phyloP scores from a whole-genome alignment of 1,140 invertebrate genomes.

The Formica selysi region DNA sequence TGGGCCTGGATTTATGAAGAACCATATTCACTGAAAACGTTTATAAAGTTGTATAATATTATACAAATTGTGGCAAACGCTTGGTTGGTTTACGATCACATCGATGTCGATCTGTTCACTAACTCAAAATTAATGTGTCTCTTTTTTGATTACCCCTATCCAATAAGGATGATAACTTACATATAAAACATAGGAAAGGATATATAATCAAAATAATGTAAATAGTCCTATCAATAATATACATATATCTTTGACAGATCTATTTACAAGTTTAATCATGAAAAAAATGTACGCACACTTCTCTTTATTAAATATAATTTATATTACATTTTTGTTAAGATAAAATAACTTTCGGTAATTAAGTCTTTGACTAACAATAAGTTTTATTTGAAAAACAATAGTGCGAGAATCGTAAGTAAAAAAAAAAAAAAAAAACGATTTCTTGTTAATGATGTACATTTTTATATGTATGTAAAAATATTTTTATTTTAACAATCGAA shows the following conservation, averaged over 20 bases:
- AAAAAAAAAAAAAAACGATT: neutral
- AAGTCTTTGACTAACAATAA: neutral
- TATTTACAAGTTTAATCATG: neutral
- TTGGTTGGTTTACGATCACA: conserved; percentile 83
- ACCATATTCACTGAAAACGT: conserved; percentile 87
- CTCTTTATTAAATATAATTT: neutral
- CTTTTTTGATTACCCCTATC: conserved; percentile 22
- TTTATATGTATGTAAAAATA: too few species aligned
- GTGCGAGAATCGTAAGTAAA: neutral
- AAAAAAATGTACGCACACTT: neutral
- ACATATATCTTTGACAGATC: too few species aligned
- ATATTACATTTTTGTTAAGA: neutral
- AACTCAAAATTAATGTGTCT: conserved; percentile 74
- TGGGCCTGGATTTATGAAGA: conserved; percentile 88
- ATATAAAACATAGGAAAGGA: neutral
- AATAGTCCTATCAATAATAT: neutral
- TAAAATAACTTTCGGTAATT: neutral
- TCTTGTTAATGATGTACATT: neutral
- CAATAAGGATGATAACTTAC: conserved; percentile 38
- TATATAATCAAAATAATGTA: neutral
- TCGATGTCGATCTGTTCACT: conserved; percentile 67
- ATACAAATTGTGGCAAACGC: conserved; percentile 81
- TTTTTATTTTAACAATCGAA: neutral
- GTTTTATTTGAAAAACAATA: neutral
- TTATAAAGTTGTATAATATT: conserved; percentile 88